A percentile compares a stretch with the other conserved stretches of the same genome.
Evolutionary conservation across 2,888 invertebrate species (phyloP).

Genomic region (Drosophila aldrichi): DNA sequence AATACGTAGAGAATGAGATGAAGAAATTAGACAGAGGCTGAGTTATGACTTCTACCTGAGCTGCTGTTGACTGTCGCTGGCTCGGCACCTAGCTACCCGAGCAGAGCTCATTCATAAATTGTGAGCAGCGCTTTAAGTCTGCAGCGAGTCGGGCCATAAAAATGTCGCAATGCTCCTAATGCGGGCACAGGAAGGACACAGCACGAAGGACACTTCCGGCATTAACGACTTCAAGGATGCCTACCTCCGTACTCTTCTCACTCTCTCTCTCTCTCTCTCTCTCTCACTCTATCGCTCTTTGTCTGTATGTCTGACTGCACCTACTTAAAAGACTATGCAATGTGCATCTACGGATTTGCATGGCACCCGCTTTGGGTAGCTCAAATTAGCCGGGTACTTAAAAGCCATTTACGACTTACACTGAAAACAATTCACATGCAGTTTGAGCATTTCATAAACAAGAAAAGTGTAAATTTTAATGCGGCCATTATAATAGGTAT

Average conservation of each 20-base stretch:
- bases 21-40: slow-evolving; percentile 51
- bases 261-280: background rate
- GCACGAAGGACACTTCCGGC: slow-evolving; percentile 76
- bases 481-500: background rate
- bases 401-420: slow-evolving; percentile 48
- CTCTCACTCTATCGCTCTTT: background rate
- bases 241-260: slow-evolving; percentile 2
- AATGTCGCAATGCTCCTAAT: slow-evolving; percentile 78
- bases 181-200: slow-evolving; percentile 42
- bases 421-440: slow-evolving; percentile 32
- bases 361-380: slow-evolving; percentile 38
- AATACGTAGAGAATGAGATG: slow-evolving; percentile 5
- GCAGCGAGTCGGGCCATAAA: slow-evolving; percentile 67
- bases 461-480: background rate
- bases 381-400: slow-evolving; percentile 55
- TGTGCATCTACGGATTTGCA: slow-evolving; percentile 42
- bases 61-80: slow-evolving; percentile 21
- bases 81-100: slow-evolving; percentile 27
- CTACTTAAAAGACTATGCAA: slow-evolving; percentile 38
- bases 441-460: background rate
- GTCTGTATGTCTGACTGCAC: slow-evolving; percentile 20
- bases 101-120: slow-evolving; percentile 74
- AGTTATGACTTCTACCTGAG: slow-evolving; percentile 71
- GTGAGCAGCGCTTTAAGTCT: slow-evolving; percentile 68
- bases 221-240: slow-evolving; percentile 62